Base-by-base conservation (phyloP, 2,888 invertebrate species). In the Branchipolynoe longqiensis region DNA sequence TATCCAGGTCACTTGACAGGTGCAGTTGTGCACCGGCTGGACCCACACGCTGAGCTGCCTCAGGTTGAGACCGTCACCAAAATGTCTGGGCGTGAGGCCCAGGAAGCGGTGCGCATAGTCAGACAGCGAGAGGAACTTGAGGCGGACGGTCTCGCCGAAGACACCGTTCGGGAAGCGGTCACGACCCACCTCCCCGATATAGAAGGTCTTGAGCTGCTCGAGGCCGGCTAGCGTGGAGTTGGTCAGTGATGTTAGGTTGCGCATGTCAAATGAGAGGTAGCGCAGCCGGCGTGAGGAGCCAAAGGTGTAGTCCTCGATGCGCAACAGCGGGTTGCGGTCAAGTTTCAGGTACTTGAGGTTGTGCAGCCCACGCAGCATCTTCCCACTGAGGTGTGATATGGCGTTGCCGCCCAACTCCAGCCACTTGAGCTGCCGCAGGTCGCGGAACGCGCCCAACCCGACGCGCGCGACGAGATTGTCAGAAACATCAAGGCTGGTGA, bases 401-500 rank as follows among this genome's bases (percentile, higher is more conserved):
- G 40, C 31, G 74, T 87, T 87, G 33, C 85, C 81, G 54, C 85
- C 86, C 36, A 87, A 62, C 25, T 86, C 85, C 54, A 87, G 81
- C 86, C 85, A 85, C 38, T 82, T 85, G 14, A 87, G 85, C 25
- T 74, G 40, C 14, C 33, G 58, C 25, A 87, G 62, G 48, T 85
- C 87, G 6, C 48, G 56, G 54, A 87, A 87, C 3, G 81, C 56
- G 22, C 82, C 84, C 3, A 82, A 48, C 14, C 36, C 58, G 33
- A 87, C n/a, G 8, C 48, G 25, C 56, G 58, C 40, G 25, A 87
- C 78, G n/a, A 59, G 64, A 81, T 87, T 87, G 3, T 81, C 64
- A n/a, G 87, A 87, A 6, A 86, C 48, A 40, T 87, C 87, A 41
- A 87, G 84, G 38, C 73, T 85, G 22, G 74, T 84, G 31, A 87